A percentile compares a stretch with the other conserved stretches of the same genome.
Conservation (phyloP, 1,140 invertebrate genomes). For the Lanistes nyassanus region DNA sequence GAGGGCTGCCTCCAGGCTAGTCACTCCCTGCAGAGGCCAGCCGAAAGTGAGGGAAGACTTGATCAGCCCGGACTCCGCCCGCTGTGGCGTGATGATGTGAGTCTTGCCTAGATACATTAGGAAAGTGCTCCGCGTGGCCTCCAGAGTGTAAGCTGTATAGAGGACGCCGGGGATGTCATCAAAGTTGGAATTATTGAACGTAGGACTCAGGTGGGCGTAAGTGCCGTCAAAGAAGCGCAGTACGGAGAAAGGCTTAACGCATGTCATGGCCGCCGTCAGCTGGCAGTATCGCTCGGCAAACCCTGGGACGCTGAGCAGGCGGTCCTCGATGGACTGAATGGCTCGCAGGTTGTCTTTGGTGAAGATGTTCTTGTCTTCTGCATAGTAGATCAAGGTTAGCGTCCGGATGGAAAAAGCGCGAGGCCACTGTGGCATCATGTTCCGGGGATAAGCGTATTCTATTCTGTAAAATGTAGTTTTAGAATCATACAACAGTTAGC, state of each 20-base stretch:
- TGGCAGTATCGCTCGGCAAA: constrained; percentile 35
- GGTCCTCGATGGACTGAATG: constrained; percentile 38
- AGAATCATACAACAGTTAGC: too few relatives aligned
- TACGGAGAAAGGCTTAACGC: constrained; percentile 30
- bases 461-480: too few relatives aligned
- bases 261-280: constrained; percentile 14
- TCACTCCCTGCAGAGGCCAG: background rate
- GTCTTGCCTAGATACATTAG: constrained; percentile 26
- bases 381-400: constrained; percentile 26
- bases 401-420: background rate
- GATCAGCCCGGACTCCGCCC: constrained; percentile 21
- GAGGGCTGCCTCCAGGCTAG: background rate
- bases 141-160: constrained; percentile 29
- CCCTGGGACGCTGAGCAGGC: constrained; percentile 10
- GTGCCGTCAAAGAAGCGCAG: constrained; percentile 44
- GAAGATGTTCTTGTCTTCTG: constrained; percentile 30
- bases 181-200: constrained; percentile 40
- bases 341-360: constrained; percentile 25
- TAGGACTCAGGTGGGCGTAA: constrained; percentile 18
- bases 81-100: constrained; percentile 12
- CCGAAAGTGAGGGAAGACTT: constrained; percentile 4
- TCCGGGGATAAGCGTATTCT: too few relatives aligned
- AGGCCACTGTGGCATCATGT: too few relatives aligned
- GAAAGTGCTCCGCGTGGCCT: constrained; percentile 22
- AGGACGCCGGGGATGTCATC: constrained; percentile 34